These are phyloP conservation scores for Cyanoramphus novaezelandiae DNA, from an alignment of 2,113 vertebrate genomes.

Conservation along the genomic window DNA sequence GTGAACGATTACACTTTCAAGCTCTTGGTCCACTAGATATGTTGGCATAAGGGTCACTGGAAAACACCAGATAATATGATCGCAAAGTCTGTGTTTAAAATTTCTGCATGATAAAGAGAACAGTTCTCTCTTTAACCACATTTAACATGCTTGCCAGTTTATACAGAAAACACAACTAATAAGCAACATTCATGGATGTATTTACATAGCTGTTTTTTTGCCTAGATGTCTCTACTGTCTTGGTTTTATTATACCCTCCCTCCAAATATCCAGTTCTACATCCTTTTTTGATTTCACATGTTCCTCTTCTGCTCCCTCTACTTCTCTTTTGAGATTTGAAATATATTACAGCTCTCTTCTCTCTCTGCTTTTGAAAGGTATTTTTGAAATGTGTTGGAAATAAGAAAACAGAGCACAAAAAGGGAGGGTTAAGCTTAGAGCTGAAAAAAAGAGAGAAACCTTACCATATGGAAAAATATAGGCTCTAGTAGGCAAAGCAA, in stretches of 20 bases:
- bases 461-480: neutral
- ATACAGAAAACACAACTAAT: slow-evolving; percentile 11
- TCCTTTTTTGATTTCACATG: neutral
- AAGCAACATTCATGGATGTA: slow-evolving; percentile 46
- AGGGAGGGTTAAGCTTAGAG: neutral
- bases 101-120: slow-evolving; percentile 20
- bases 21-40: slow-evolving; percentile 35
- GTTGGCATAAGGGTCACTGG: slow-evolving; percentile 39
- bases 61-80: slow-evolving; percentile 56
- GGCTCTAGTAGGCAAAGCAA: neutral
- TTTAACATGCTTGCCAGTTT: neutral
- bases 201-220: neutral
- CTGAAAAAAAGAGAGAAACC: neutral
- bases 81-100: slow-evolving; percentile 49
- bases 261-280: neutral
- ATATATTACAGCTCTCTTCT: neutral
- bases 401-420: neutral
- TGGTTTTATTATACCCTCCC: neutral
- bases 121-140: neutral
- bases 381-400: neutral
- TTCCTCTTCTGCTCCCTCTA: neutral
- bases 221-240: neutral
- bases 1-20: slow-evolving; percentile 21
- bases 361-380: neutral
- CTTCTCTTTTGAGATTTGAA: neutral